Conservation (phyloP, 1,140 invertebrate species). For the Aphelinus certus region DNA sequence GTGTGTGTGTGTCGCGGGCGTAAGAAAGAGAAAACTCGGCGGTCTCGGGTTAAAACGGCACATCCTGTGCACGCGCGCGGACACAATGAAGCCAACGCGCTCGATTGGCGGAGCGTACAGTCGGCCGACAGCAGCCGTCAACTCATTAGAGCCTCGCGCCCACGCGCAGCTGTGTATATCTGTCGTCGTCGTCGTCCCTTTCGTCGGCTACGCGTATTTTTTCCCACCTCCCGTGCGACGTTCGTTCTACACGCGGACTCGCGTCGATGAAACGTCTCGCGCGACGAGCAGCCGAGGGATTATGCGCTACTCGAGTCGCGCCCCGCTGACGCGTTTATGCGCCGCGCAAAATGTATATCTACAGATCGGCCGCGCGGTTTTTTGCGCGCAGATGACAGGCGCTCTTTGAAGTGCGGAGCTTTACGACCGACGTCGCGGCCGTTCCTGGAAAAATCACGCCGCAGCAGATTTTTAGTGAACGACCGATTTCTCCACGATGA, state of each 20-base stretch:
- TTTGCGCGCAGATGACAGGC: too few species aligned
- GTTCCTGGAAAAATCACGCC: too few species aligned
- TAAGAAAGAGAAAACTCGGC: neutral
- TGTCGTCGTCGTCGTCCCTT: neutral
- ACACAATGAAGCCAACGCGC: neutral
- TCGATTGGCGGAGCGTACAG: neutral
- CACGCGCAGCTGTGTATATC: too few species aligned
- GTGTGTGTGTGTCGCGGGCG: neutral
- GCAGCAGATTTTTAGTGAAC: too few species aligned
- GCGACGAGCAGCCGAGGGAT: neutral
- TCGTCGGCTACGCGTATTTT: neutral
- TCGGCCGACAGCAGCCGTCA: constrained; percentile 18
- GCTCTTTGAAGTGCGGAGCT: too few species aligned
- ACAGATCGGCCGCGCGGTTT: too few species aligned
- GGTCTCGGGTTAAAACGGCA: too few species aligned
- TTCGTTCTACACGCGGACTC: too few species aligned
- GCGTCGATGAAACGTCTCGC: neutral
- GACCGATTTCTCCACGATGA: too few species aligned
- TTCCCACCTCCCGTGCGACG: neutral
- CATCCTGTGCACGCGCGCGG: neutral
- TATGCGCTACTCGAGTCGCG: too few species aligned
- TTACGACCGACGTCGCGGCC: too few species aligned
- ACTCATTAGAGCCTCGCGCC: constrained; percentile 27
- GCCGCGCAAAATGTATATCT: neutral
- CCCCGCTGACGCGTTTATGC: neutral